phyloP scores from a whole-genome alignment of 2,113 vertebrate species.

The Meleagris gallopavo region DNA sequence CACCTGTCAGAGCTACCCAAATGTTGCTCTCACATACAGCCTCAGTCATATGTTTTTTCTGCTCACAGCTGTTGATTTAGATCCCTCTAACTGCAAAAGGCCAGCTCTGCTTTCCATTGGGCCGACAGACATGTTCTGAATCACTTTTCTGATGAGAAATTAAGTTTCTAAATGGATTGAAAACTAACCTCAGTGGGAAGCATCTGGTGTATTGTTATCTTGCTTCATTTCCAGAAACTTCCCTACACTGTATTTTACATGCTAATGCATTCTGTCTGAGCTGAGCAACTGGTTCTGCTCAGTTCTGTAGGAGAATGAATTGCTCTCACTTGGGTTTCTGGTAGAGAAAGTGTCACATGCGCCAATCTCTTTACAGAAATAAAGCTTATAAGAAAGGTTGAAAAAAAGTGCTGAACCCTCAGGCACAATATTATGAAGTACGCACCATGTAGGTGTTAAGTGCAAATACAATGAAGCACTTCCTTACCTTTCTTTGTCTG shows the following conservation, averaged over 20 bases:
- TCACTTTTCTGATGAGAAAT: background rate
- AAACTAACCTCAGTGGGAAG: background rate
- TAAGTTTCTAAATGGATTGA: background rate
- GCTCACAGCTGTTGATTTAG: background rate
- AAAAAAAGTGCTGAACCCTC: background rate
- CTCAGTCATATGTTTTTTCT: background rate
- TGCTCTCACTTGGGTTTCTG: background rate
- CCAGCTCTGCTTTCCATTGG: background rate
- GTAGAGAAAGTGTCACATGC: background rate
- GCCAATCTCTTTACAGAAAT: background rate
- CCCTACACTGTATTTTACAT: background rate
- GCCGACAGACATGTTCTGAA: background rate
- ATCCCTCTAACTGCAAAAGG: background rate
- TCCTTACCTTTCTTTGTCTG: background rate
- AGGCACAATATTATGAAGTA: background rate
- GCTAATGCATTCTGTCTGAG: background rate
- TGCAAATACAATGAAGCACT: background rate
- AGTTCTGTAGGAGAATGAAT: background rate
- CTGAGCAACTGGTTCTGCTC: background rate
- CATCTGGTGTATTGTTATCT: background rate
- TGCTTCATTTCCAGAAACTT: background rate
- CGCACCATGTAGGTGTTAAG: background rate
- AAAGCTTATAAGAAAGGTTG: background rate
- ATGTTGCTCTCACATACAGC: background rate
- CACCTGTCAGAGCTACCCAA: accelerated